phyloP scores from a whole-genome alignment of 2,888 invertebrate species.

The Raillietiella orientalis region DNA sequence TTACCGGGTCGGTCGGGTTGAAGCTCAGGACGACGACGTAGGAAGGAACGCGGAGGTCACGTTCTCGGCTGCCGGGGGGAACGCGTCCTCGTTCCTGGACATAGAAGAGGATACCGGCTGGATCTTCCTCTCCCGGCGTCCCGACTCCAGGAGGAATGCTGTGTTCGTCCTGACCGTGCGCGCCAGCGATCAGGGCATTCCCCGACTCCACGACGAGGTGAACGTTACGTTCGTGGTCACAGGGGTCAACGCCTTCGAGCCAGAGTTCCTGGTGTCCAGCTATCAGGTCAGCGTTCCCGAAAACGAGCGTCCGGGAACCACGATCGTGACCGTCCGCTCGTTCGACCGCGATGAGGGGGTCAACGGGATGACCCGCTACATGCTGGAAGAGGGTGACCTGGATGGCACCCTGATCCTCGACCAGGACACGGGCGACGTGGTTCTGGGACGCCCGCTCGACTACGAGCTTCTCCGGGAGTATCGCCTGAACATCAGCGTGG shows the following conservation, averaged over 20 bases:
- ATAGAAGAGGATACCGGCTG: conserved; percentile 46
- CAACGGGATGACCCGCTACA: conserved; percentile 57
- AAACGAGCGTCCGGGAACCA: conserved; percentile 54
- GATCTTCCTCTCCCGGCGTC: conserved; percentile 30
- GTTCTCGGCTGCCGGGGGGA: conserved; percentile 36
- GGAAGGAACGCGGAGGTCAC: conserved; percentile 67
- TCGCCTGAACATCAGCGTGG: conserved; percentile 50
- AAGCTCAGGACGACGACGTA: conserved; percentile 31
- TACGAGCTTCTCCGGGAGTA: conserved; percentile 59
- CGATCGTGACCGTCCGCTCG: conserved; percentile 50
- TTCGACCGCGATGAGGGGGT: conserved; percentile 56
- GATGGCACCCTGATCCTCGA: conserved; percentile 47
- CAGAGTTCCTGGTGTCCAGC: conserved; percentile 45
- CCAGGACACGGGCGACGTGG: conserved; percentile 37
- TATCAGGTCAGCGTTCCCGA: conserved; percentile 73
- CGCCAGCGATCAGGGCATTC: conserved; percentile 59
- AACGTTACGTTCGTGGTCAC: conserved; percentile 40
- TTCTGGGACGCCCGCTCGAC: conserved; percentile 43
- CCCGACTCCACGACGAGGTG: conserved; percentile 44
- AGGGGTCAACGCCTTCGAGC: conserved; percentile 43
- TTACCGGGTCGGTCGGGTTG: conserved; percentile 32
- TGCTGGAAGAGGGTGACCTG: conserved; percentile 49
- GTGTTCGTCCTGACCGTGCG: conserved; percentile 31
- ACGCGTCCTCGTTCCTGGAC: conserved; percentile 35
- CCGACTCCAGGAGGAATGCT: conserved; percentile 17